Conservation (phyloP, 2,113 vertebrate species). For the Corythaixoides concolor region DNA sequence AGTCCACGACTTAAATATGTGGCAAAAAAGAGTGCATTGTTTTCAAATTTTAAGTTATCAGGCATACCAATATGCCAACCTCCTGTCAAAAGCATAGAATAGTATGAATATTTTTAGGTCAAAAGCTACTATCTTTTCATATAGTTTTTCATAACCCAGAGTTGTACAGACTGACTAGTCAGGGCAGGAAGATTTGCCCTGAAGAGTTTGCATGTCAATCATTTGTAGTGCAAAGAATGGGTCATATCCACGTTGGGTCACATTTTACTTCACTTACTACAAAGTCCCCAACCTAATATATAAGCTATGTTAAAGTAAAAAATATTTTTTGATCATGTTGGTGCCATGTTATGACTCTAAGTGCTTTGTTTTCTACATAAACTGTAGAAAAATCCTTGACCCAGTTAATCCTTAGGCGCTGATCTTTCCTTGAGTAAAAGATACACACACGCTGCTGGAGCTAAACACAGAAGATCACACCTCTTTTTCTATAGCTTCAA, state of each 20-base stretch:
- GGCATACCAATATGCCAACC: neutral
- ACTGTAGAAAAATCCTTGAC: constrained; percentile 15
- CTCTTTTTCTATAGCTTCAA: neutral
- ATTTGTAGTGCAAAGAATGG: neutral
- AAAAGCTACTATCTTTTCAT: neutral
- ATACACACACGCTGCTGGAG: neutral
- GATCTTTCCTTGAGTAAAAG: constrained; percentile 17
- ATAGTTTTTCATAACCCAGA: neutral
- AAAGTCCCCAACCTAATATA: neutral
- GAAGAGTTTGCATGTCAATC: neutral
- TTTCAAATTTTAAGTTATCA: neutral
- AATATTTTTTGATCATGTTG: constrained; percentile 4
- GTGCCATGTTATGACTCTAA: neutral
- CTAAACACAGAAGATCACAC: neutral
- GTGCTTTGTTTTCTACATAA: neutral
- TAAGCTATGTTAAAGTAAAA: neutral
- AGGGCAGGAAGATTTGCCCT: constrained; percentile 1
- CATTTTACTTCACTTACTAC: neutral
- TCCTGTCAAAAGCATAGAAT: constrained; percentile 1
- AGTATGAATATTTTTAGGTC: constrained; percentile 15
- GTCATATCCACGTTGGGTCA: neutral
- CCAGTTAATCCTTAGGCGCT: neutral
- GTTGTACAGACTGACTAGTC: constrained; percentile 15
- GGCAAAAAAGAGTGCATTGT: neutral
- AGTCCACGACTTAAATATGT: neutral